Percentiles rank a stretch among this genome's conserved stretches.
Evolutionary conservation across 2,113 vertebrate genomes (phyloP).

Genomic region (Baryphthengus martii): DNA sequence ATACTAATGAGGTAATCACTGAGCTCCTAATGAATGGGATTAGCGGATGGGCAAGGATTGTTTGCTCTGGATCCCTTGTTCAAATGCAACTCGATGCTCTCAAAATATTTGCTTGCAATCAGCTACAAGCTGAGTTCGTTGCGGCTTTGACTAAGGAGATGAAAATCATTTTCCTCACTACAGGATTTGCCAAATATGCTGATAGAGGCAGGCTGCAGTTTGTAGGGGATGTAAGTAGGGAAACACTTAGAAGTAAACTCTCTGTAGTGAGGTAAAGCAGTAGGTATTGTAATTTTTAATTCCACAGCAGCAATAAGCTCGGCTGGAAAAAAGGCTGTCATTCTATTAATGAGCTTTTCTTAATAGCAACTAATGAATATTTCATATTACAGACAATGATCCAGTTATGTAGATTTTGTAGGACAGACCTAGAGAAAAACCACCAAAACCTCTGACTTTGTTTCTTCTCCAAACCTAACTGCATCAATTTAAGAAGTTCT

Average conservation of each 20-base stretch:
- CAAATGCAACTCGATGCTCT: background rate
- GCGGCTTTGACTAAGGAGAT: background rate
- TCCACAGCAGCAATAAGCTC: background rate
- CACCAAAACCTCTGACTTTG: background rate
- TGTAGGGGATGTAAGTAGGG: background rate
- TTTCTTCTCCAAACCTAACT: background rate
- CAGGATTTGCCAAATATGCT: background rate
- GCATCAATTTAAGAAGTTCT: background rate
- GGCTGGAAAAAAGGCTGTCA: background rate
- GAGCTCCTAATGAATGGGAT: constrained; percentile 37
- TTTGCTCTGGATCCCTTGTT: constrained; percentile 34
- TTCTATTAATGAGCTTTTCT: background rate
- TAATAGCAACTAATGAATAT: background rate
- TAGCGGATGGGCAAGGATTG: constrained; percentile 7
- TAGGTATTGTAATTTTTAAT: background rate
- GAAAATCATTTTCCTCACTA: background rate
- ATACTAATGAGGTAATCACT: constrained; percentile 43
- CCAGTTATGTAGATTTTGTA: background rate
- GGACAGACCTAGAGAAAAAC: background rate
- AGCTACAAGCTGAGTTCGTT: background rate
- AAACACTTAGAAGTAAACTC: background rate
- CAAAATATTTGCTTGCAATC: constrained; percentile 40
- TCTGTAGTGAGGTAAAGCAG: background rate
- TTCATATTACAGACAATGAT: background rate
- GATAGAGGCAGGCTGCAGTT: background rate